phyloP scores from a whole-genome alignment of 2,797 vertebrate genomes.

The Capromys pilorides region DNA sequence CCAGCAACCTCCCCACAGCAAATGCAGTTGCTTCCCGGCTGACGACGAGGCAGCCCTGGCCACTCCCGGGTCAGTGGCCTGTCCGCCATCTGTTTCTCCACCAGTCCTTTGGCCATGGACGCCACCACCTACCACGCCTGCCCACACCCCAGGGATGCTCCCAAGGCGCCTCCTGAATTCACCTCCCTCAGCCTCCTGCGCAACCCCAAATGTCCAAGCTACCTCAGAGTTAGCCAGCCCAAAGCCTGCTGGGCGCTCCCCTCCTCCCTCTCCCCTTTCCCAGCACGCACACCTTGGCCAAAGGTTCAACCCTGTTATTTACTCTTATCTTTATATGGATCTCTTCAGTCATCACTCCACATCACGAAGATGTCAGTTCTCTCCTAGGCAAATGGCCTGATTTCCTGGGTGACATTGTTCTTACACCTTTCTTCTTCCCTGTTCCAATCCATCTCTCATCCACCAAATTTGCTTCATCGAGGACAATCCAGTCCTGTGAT shows the following conservation, averaged over 20 bases:
- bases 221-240: too few relatives aligned
- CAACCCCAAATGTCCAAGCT: not conserved
- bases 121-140: too few relatives aligned
- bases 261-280: not conserved
- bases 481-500: not conserved
- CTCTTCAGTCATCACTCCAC: not conserved
- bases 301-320: not conserved
- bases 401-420: not conserved
- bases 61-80: not conserved
- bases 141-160: accelerated
- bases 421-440: not conserved
- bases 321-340: not conserved
- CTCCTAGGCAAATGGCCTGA: not conserved
- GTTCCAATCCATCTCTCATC: not conserved
- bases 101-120: not conserved
- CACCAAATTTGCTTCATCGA: not conserved
- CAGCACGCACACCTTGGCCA: not conserved
- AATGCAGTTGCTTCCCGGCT: not conserved
- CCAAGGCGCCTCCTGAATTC: not conserved
- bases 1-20: not conserved
- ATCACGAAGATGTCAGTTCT: not conserved
- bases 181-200: not conserved
- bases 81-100: not conserved
- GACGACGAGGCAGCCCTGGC: not conserved
- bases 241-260: not conserved